phyloP scores from a whole-genome alignment of 2,888 invertebrate species.

The Plusia festucae region DNA sequence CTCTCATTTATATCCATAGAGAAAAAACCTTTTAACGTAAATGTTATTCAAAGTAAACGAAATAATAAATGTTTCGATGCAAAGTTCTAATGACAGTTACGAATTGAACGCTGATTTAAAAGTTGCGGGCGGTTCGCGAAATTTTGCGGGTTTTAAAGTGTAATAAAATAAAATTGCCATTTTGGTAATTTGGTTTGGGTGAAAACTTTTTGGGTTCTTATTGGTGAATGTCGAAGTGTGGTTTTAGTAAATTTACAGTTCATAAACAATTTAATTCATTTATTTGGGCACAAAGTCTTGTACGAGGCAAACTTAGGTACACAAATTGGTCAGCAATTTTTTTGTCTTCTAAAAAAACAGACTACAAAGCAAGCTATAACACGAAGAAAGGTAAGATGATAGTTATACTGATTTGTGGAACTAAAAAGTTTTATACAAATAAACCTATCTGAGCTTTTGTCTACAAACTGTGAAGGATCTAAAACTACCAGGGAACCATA shows the following conservation, averaged over 20 bases:
- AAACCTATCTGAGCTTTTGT: background rate
- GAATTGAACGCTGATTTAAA: constrained; percentile 53
- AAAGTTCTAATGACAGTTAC: constrained; percentile 61
- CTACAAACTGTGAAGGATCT: constrained; percentile 41
- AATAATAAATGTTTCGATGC: constrained; percentile 66
- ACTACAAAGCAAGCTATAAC: background rate
- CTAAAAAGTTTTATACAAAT: background rate
- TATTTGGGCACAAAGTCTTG: too few relatives aligned
- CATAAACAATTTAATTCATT: too few relatives aligned
- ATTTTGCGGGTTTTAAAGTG: constrained; percentile 24
- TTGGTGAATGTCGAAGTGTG: background rate
- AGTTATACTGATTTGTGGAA: background rate
- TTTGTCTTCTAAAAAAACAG: too few relatives aligned
- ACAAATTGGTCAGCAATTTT: too few relatives aligned
- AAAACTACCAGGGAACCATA: constrained; percentile 65
- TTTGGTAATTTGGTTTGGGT: constrained; percentile 17
- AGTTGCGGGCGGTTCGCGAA: constrained; percentile 32
- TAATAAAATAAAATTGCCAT: constrained; percentile 20
- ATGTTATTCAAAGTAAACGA: constrained; percentile 72
- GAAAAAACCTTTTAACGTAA: constrained; percentile 84
- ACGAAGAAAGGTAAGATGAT: background rate
- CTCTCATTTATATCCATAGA: constrained; percentile 85
- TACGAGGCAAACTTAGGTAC: too few relatives aligned
- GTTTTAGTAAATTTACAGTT: background rate
- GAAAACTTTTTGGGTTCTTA: background rate